A percentile compares a stretch with the other conserved stretches of the same genome.
These are phyloP conservation scores for Corythornis vintsioides DNA, from an alignment of 2,113 vertebrate species.

Conservation along the genomic window DNA sequence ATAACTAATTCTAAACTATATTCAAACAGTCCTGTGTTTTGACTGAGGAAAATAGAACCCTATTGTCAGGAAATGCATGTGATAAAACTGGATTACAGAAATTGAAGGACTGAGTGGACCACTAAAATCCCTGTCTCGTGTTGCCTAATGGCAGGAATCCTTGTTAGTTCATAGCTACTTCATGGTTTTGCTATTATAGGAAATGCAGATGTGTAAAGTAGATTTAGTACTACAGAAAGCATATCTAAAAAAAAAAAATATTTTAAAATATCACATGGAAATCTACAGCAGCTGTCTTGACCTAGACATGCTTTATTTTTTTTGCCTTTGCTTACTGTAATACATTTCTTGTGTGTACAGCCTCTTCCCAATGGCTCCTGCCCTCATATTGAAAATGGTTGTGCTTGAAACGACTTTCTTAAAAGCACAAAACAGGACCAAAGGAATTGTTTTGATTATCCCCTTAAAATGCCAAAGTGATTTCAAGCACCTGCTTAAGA, in stretches of 20 bases:
- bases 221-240: background rate
- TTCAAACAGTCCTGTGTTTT: background rate
- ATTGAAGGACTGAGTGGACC: background rate
- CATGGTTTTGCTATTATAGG: background rate
- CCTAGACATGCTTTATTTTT: background rate
- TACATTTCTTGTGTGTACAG: background rate
- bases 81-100: constrained; percentile 17
- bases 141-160: background rate
- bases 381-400: background rate
- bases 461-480: background rate
- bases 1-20: background rate
- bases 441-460: constrained; percentile 22
- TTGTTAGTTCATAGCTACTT: background rate
- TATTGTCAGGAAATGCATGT: background rate
- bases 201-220: background rate
- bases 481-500: constrained; percentile 45
- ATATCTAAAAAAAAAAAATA: background rate
- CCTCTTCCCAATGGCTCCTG: background rate
- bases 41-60: background rate
- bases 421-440: background rate
- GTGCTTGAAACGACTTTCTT: background rate
- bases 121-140: background rate
- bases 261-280: background rate
- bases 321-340: background rate
- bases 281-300: background rate